phyloP scores from a whole-genome alignment of 1,140 invertebrate genomes.

The Euschistus heros region DNA sequence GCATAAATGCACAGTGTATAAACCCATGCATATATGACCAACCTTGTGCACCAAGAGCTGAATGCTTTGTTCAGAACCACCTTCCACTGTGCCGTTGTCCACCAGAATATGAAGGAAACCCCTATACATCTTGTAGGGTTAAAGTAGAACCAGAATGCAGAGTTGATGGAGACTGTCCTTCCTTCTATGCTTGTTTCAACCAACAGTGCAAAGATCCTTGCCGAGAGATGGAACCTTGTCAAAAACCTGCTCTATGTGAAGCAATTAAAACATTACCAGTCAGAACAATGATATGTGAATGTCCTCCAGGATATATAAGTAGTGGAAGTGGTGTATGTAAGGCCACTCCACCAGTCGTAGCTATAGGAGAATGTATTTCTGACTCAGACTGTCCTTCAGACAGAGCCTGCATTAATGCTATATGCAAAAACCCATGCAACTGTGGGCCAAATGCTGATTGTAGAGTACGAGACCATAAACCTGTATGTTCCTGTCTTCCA shows the following conservation, averaged over 20 bases:
- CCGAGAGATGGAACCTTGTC: constrained; percentile 61
- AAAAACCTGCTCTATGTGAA: constrained; percentile 63
- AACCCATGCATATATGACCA: constrained; percentile 71
- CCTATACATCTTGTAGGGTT: constrained; percentile 62
- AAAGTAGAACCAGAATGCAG: constrained; percentile 64
- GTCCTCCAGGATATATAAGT: constrained; percentile 76
- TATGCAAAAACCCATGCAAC: constrained; percentile 70
- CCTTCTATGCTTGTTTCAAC: constrained; percentile 65
- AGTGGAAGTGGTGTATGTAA: constrained; percentile 68
- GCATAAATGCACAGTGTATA: constrained; percentile 74
- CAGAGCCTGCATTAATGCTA: constrained; percentile 62
- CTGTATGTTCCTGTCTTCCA: constrained; percentile 66
- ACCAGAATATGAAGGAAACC: constrained; percentile 56
- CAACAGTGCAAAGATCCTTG: constrained; percentile 77
- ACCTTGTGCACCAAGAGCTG: constrained; percentile 62
- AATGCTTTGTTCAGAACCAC: constrained; percentile 72
- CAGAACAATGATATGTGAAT: constrained; percentile 77
- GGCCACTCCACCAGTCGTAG: constrained; percentile 50
- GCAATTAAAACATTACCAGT: constrained; percentile 70
- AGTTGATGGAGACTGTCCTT: constrained; percentile 69
- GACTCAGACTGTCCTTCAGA: constrained; percentile 65
- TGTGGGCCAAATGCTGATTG: constrained; percentile 72
- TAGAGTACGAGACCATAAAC: constrained; percentile 67
- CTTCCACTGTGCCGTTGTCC: constrained; percentile 73
- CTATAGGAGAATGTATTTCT: constrained; percentile 54